These are phyloP conservation scores for Sinotaia quadrata DNA, from an alignment of 2,888 invertebrate species.

Conservation along the genomic window DNA sequence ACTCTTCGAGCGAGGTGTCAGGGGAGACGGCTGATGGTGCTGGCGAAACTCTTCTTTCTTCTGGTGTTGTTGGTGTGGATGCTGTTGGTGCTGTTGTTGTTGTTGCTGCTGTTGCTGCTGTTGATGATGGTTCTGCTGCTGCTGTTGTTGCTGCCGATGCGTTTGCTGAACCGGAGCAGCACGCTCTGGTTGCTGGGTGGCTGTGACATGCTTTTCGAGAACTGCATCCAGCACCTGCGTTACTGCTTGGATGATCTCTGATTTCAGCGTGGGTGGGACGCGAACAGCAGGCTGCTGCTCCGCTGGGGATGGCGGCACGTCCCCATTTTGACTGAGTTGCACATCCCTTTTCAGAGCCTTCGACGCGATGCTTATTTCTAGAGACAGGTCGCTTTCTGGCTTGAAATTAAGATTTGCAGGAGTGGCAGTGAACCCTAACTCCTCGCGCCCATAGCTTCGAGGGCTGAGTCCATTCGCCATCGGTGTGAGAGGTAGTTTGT, in stretches of 20 bases:
- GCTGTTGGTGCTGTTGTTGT: slow-evolving; percentile 26
- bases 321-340: slow-evolving; percentile 17
- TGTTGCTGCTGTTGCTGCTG: slow-evolving; percentile 31
- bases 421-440: background rate
- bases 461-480: slow-evolving; percentile 19
- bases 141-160: slow-evolving; percentile 19
- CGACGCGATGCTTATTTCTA: background rate
- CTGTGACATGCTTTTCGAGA: slow-evolving; percentile 32
- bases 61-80: slow-evolving; percentile 28
- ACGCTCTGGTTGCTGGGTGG: background rate
- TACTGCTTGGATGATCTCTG: slow-evolving; percentile 79
- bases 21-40: slow-evolving; percentile 16
- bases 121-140: slow-evolving; percentile 8
- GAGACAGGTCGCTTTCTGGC: background rate
- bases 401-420: slow-evolving; percentile 5
- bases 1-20: background rate
- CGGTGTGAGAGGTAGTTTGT: slow-evolving; percentile 11
- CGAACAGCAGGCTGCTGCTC: background rate
- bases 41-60: slow-evolving; percentile 23
- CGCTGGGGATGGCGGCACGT: slow-evolving; percentile 8
- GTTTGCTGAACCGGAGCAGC: background rate
- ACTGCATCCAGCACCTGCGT: slow-evolving; percentile 54
- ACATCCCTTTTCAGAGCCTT: slow-evolving; percentile 1
- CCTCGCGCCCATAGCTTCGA: background rate
- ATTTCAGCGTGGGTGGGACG: slow-evolving; percentile 79